Evolutionary conservation across 2,888 invertebrate species (phyloP).

Genomic region (Halictus ligatus): DNA sequence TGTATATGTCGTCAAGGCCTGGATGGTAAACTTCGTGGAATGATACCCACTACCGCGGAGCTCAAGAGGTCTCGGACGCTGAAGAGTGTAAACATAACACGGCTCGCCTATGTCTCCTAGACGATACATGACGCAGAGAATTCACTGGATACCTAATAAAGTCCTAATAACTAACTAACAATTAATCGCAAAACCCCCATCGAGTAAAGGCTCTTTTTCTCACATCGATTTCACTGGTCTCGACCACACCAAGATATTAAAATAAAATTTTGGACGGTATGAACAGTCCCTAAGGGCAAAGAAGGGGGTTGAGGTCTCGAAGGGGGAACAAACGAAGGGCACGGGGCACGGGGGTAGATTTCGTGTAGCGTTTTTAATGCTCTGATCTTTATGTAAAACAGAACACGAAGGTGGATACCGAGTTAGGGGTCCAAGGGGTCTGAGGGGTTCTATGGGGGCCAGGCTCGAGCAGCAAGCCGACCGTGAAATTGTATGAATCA

Average conservation of each 20-base stretch:
- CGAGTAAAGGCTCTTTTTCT: no score
- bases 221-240: background rate
- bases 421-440: background rate
- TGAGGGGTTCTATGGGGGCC: conserved; percentile 28
- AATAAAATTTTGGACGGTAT: background rate
- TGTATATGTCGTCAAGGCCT: no score
- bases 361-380: conserved; percentile 83
- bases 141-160: no score
- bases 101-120: no score
- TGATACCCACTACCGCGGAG: no score
- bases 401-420: conserved; percentile 56
- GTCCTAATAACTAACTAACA: no score
- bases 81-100: no score
- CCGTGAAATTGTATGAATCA: conserved; percentile 84
- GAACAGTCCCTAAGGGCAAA: background rate
- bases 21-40: no score
- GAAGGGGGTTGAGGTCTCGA: conserved; percentile 36
- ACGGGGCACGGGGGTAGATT: conserved; percentile 75
- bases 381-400: conserved; percentile 84
- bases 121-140: no score
- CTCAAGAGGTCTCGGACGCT: no score
- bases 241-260: background rate
- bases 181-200: no score
- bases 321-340: conserved; percentile 34
- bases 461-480: conserved; percentile 81